Conservation (phyloP, 2,113 vertebrate genomes). For the Pseudopodoces humilis region DNA sequence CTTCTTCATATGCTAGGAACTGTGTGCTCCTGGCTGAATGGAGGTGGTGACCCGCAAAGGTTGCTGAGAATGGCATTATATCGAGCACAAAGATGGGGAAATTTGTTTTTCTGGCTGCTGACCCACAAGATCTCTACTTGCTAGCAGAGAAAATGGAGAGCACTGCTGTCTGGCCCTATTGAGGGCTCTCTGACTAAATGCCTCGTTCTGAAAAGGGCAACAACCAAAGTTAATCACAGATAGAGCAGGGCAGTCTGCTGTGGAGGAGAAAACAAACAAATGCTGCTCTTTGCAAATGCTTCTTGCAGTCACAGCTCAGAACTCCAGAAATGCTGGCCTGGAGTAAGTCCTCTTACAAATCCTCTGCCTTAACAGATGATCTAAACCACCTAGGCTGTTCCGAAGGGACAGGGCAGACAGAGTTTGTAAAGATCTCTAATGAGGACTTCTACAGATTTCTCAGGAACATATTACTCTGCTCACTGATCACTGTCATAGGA, state of each 20-base stretch:
- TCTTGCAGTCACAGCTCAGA: background rate
- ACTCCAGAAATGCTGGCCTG: fast-evolving
- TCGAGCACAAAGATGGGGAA: background rate
- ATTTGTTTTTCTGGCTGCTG: background rate
- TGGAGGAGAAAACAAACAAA: background rate
- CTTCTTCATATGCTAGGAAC: background rate
- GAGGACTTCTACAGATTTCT: background rate
- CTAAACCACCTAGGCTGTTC: fast-evolving
- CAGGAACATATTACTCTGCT: background rate
- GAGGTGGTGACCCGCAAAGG: background rate
- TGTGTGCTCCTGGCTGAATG: background rate
- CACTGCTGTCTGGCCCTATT: background rate
- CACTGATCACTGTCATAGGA: background rate
- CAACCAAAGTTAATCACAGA: background rate
- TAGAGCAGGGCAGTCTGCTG: background rate
- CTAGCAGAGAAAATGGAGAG: background rate
- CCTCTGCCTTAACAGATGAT: background rate
- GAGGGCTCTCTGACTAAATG: background rate
- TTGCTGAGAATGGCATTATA: background rate
- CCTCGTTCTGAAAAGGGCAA: background rate
- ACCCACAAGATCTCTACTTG: background rate
- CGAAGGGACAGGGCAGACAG: fast-evolving
- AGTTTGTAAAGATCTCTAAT: background rate
- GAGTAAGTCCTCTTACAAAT: background rate
- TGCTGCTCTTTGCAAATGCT: background rate